Percentiles rank a stretch among this genome's conserved stretches.
These are phyloP conservation scores for Patagioenas fasciata DNA, from an alignment of 2,113 vertebrate genomes.

Conservation along the genomic window DNA sequence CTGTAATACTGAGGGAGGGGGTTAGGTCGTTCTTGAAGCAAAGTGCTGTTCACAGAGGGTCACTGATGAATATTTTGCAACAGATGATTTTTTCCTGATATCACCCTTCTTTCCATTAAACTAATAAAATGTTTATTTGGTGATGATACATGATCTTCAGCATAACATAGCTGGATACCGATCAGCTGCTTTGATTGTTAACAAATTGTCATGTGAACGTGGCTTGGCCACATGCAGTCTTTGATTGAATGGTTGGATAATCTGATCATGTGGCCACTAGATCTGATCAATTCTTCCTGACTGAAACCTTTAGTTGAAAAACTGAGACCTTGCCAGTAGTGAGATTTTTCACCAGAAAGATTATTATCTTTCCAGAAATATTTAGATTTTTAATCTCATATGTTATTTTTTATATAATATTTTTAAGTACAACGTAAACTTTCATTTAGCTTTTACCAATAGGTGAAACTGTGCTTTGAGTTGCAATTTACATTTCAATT, in stretches of 20 bases:
- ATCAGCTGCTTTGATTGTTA: background rate
- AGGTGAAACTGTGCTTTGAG: background rate
- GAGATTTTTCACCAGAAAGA: background rate
- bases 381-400: background rate
- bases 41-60: background rate
- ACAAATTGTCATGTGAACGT: background rate
- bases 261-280: background rate
- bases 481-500: background rate
- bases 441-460: background rate
- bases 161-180: background rate
- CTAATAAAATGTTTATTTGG: background rate
- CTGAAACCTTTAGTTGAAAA: background rate
- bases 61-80: background rate
- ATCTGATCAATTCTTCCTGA: background rate
- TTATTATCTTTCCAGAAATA: background rate
- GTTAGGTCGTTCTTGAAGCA: background rate
- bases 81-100: background rate
- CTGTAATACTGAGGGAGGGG: background rate
- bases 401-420: background rate
- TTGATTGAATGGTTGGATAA: background rate
- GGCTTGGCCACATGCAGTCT: rapidly evolving
- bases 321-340: background rate
- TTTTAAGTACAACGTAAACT: background rate
- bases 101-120: background rate
- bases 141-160: background rate